These are phyloP conservation scores for Drosophila kepulauana DNA, from an alignment of 1,140 invertebrate genomes.

Conservation along the genomic window DNA sequence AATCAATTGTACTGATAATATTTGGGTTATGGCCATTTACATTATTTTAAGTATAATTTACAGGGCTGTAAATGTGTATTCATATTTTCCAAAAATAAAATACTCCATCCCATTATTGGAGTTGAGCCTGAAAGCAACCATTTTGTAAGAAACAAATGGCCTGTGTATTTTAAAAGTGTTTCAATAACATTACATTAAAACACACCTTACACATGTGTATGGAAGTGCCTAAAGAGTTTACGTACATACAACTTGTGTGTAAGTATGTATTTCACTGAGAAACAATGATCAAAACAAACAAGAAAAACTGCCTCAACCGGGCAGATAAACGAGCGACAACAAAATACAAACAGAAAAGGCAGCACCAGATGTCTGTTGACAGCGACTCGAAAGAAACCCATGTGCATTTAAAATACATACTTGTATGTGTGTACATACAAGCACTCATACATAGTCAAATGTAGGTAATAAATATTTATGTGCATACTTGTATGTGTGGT, in stretches of 20 bases:
- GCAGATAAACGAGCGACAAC: slow-evolving; percentile 42
- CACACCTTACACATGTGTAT: slow-evolving; percentile 15
- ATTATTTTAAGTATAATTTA: not conserved
- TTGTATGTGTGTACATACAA: not conserved
- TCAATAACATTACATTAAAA: not conserved
- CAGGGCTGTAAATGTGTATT: not conserved
- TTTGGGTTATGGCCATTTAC: not conserved
- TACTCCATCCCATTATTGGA: not conserved
- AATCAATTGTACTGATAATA: not conserved
- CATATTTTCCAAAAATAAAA: slow-evolving; percentile 21
- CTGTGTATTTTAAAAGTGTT: slow-evolving; percentile 7
- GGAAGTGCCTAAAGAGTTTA: slow-evolving; percentile 28
- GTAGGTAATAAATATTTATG: not conserved
- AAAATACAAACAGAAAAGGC: slow-evolving; percentile 25
- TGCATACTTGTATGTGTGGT: slow-evolving; percentile 34
- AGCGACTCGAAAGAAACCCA: slow-evolving; percentile 34
- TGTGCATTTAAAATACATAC: slow-evolving; percentile 26
- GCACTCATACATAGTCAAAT: slow-evolving; percentile 1
- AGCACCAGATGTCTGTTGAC: slow-evolving; percentile 52
- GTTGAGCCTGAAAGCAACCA: not conserved
- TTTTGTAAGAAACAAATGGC: not conserved
- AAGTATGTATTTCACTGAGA: slow-evolving; percentile 29
- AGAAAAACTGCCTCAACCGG: slow-evolving; percentile 64
- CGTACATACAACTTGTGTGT: slow-evolving; percentile 1
- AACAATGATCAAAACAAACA: slow-evolving; percentile 69